Evolutionary conservation across 2,888 invertebrate genomes (phyloP).

Genomic region (Agonum fuliginosum): DNA sequence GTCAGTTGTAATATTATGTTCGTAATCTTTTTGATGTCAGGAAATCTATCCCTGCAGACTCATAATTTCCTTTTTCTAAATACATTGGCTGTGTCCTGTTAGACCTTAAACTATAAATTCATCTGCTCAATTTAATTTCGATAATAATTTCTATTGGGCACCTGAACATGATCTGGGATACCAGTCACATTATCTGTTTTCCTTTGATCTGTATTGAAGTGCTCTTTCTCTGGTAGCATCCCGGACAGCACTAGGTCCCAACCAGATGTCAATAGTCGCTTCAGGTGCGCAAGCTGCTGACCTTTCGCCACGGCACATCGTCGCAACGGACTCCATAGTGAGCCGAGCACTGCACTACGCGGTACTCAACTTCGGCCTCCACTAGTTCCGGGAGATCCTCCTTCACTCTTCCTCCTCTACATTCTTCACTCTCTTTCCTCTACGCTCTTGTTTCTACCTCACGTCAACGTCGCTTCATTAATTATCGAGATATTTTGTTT

Average conservation of each 20-base stretch:
- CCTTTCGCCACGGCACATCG: conserved; percentile 47
- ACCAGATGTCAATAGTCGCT: conserved; percentile 32
- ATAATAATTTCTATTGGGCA: no score
- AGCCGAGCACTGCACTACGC: no score
- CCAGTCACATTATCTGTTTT: no score
- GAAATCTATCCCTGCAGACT: no score
- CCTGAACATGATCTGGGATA: no score
- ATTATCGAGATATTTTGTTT: neutral
- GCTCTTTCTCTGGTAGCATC: neutral
- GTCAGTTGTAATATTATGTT: no score
- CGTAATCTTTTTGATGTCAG: no score
- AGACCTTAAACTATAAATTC: no score
- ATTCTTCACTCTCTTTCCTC: conserved; percentile 14
- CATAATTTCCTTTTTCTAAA: no score
- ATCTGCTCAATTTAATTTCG: no score
- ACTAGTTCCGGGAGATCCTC: conserved; percentile 46
- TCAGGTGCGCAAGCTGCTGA: conserved; percentile 50
- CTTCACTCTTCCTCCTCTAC: no score
- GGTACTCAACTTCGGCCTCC: conserved; percentile 30
- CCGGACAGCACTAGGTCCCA: conserved; percentile 43
- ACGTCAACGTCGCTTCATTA: neutral
- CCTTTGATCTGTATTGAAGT: neutral
- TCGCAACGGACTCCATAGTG: conserved; percentile 11
- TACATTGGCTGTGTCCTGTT: no score
- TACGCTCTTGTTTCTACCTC: neutral